Evolutionary conservation across 2,113 vertebrate genomes (phyloP).

Genomic region (Cyanistes caeruleus): DNA sequence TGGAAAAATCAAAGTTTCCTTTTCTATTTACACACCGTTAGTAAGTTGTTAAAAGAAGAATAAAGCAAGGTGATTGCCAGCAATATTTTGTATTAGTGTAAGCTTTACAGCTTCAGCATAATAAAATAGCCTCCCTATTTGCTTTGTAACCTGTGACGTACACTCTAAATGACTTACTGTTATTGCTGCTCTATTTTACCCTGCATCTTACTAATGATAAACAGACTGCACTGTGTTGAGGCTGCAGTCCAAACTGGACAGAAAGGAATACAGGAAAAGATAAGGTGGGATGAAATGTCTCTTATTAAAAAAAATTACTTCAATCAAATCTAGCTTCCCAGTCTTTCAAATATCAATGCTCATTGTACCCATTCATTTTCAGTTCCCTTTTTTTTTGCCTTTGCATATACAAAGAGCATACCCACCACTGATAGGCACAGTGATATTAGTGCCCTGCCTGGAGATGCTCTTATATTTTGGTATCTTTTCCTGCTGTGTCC

Average conservation of each 20-base stretch:
- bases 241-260: not conserved
- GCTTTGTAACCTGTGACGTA: conserved; percentile 38
- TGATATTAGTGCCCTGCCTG: not conserved
- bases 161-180: conserved; percentile 15
- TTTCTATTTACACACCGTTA: conserved; percentile 72
- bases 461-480: not conserved
- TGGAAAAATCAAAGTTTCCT: conserved; percentile 77
- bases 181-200: conserved; percentile 1
- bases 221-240: not conserved
- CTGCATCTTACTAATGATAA: conserved; percentile 45
- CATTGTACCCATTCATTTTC: not conserved
- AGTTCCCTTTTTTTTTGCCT: not conserved
- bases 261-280: not conserved
- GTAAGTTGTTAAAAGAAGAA: conserved; percentile 73
- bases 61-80: conserved; percentile 65
- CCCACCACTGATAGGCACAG: not conserved
- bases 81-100: conserved; percentile 63
- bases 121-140: conserved; percentile 53
- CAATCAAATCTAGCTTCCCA: not conserved
- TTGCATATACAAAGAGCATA: not conserved
- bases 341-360: not conserved
- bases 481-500: not conserved
- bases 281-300: not conserved
- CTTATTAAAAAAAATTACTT: not conserved
- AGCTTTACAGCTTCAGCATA: conserved; percentile 61